Percentiles rank a stretch among this genome's conserved stretches.
Evolutionary conservation across 2,113 vertebrate genomes (phyloP).

Genomic region (Emydura subglobosa): DNA sequence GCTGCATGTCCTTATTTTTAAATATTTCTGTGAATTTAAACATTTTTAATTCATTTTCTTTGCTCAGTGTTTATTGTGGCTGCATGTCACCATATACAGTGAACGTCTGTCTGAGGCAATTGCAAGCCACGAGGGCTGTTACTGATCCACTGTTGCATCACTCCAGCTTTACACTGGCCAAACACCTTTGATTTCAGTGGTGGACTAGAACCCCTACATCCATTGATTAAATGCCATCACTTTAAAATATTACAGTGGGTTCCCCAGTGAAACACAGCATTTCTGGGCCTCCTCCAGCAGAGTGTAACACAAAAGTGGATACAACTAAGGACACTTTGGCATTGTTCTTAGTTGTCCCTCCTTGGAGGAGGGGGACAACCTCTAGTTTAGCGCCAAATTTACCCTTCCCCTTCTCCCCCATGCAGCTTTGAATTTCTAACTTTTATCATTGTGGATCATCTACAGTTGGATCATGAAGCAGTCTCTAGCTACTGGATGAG

Average conservation of each 20-base stretch:
- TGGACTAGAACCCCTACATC: not conserved
- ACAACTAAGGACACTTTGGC: not conserved
- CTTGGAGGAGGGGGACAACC: not conserved
- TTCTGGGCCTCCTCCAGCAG: not conserved
- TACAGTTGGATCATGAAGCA: not conserved
- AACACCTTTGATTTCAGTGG: not conserved
- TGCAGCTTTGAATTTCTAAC: not conserved
- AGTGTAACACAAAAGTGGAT: not conserved
- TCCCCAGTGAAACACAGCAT: not conserved
- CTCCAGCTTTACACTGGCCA: not conserved
- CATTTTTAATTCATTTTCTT: not conserved
- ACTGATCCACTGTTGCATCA: not conserved
- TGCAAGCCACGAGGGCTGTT: not conserved
- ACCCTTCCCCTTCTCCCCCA: not conserved
- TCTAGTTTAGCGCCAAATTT: not conserved
- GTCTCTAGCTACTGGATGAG: not conserved
- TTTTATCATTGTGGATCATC: not conserved
- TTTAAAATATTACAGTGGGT: not conserved
- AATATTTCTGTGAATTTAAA: not conserved
- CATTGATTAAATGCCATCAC: not conserved
- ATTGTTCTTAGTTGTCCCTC: not conserved
- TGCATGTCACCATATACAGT: not conserved
- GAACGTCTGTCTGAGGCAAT: not conserved
- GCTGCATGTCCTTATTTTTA: not conserved
- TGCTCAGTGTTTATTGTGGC: not conserved